Base-by-base conservation (phyloP, 2,888 invertebrate species). In the Pseudanteris insignis region DNA sequence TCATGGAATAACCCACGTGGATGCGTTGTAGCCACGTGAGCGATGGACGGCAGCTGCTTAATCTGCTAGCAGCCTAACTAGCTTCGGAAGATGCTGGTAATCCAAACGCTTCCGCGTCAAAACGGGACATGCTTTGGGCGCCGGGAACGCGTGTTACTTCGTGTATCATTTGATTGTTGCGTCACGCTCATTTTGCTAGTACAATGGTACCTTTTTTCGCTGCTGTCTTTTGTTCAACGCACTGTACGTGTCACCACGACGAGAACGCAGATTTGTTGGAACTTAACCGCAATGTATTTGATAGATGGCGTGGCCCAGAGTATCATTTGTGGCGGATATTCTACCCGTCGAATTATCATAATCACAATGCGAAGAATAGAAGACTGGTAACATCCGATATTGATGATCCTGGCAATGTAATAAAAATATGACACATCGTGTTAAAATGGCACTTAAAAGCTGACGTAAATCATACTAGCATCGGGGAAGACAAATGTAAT, bases 1-100 rank as follows among this genome's bases (percentile, higher is more conserved):
- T 53, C 41, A 40, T 61, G 46, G 69, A 57, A 69, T 70, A 70
- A 72, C 72, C 62, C 65, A 58, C 57, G 50, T 53, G 62, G 43
- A 48, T 53, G 53, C 36, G 10, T 21, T 9, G 50, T 38, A 38
- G 18, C 28, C n/a, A n/a, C n/a, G n/a, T n/a, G n/a, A n/a, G n/a
- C n/a, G n/a, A n/a, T n/a, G 25, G 33, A 21, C 60, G 54, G 60
- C 60, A 54, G 60, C 12, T 36, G 15, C 29, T 54, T 60, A 50
- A 54, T 60, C 53, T 47, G 36, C 34, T n/a, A n/a, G n/a, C n/a
- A n/a, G 36, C 38, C 40, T 47, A 13, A 14, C 29, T 40, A 28
- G 25, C 6, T 3, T 21, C 36, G 37, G 15, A 54, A 44, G 54
- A 55, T 40, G 46, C 34, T 29, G 36, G 37, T 25, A 55, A 48